Base-by-base conservation (phyloP, 2,888 invertebrate species). In the Epirrita christyi region DNA sequence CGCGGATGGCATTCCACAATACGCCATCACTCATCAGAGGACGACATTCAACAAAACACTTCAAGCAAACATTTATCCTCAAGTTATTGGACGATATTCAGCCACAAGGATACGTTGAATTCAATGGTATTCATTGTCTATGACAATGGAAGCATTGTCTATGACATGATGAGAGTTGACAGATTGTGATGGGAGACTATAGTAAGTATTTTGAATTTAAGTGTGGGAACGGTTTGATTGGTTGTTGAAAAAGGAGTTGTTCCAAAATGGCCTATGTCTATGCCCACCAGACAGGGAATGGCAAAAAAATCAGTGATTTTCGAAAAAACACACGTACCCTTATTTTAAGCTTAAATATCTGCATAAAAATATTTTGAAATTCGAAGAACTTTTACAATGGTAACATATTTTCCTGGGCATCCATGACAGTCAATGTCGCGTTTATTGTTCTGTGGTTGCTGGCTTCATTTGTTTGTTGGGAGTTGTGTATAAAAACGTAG, bases 121-220 rank as follows among this genome's bases (percentile, higher is more conserved):
- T 3, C 21, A 21, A 21, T 21, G 34, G 14, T 11, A 29, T 11
- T 9, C 40, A 54, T 57, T 57, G 61, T 61, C 28, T 38, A 32
- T 54, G 61, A 44, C 56, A 43, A 44, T 44, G 14, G 46, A 36
- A 11, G 55, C 55, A 14, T 55, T 44, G 48, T 47, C 44, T 49
- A 34, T 50, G 51, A 56, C 37, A 10, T 6, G 59, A 62, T 51
- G 59, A 45, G 55, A 59, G 46, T 34, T 59, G 61, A 59, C 58
- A 55, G 45, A 38, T 47, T 34, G 41, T 36, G 61, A 61, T 41
- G 27, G 46, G 46, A 42, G 36, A 10, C 37, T 42, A n/a, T n/a
- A n/a, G n/a, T n/a, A n/a, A 41, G 42, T 37, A 37, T 44, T 49
- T 41, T 36, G 10, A 15, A 44, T 49, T 49, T 21, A 32, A 56